These are phyloP conservation scores for Peromyscus polionotus DNA, from an alignment of 2,113 vertebrate genomes.

Conservation along the genomic window DNA sequence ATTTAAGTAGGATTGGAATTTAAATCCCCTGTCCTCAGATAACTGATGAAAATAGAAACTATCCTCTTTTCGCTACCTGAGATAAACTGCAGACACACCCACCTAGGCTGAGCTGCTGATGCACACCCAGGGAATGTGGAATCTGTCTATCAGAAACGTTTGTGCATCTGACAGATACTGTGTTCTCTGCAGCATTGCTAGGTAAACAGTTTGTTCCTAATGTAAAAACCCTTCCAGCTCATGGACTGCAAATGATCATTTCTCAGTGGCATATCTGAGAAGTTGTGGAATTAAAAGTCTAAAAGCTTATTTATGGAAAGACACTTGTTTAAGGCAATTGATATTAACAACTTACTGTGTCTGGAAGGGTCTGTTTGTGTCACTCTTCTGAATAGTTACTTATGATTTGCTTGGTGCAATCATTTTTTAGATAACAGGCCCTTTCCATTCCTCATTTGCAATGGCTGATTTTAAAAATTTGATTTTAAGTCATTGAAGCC, in stretches of 20 bases:
- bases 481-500: constrained; percentile 19
- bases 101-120: background rate
- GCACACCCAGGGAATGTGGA: background rate
- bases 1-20: constrained; percentile 67
- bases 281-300: background rate
- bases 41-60: constrained; percentile 42
- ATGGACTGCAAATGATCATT: background rate
- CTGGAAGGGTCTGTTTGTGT: background rate
- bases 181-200: background rate
- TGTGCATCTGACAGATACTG: background rate
- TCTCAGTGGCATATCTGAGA: background rate
- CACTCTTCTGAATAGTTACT: background rate
- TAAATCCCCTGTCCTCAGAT: constrained; percentile 56
- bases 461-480: background rate
- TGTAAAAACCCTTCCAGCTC: background rate
- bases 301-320: background rate
- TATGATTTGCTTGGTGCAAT: background rate
- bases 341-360: background rate
- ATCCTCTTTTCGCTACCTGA: constrained; percentile 35
- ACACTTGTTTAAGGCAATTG: background rate
- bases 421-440: background rate
- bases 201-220: background rate
- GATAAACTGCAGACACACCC: constrained; percentile 19
- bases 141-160: background rate
- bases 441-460: background rate